These are phyloP conservation scores for Auanema freiburgensis DNA, from an alignment of 2,888 invertebrate genomes.

Conservation along the genomic window DNA sequence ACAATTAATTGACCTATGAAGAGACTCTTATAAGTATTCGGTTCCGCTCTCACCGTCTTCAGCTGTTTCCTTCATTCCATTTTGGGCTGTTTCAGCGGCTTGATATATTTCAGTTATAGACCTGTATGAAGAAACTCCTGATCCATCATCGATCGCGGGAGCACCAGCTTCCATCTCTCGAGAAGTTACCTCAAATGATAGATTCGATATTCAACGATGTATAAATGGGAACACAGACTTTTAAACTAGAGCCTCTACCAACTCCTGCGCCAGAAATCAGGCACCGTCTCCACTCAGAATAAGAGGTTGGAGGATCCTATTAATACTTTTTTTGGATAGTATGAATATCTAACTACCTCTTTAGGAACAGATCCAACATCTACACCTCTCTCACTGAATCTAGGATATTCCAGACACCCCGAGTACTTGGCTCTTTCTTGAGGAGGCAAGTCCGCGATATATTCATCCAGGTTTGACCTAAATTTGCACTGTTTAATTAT, in stretches of 20 bases:
- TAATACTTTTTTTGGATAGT: neutral
- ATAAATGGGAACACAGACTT: too few species aligned
- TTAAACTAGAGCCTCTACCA: conserved; percentile 7
- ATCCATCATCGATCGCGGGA: conserved; percentile 17
- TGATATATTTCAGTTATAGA: conserved; percentile 62
- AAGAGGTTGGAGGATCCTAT: conserved; percentile 16
- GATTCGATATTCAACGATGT: too few species aligned
- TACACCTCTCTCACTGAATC: conserved; percentile 30
- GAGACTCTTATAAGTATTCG: neutral
- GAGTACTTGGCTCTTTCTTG: conserved; percentile 25
- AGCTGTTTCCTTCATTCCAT: conserved; percentile 8
- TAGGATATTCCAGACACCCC: conserved; percentile 21
- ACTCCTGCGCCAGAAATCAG: conserved; percentile 19
- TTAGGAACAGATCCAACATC: conserved; percentile 16
- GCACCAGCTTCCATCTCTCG: conserved; percentile 14
- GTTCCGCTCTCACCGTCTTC: conserved; percentile 1
- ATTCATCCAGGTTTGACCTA: conserved; percentile 36
- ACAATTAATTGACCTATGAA: conserved; percentile 18
- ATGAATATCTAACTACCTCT: neutral
- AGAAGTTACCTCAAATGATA: conserved; percentile 16
- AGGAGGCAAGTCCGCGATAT: conserved; percentile 30
- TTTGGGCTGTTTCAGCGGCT: conserved; percentile 51
- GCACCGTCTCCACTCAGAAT: conserved; percentile 17
- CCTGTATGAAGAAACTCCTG: conserved; percentile 46
- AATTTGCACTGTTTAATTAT: conserved; percentile 1